Evolutionary conservation across 2,888 invertebrate genomes (phyloP).

Genomic region (Dione vanillae): DNA sequence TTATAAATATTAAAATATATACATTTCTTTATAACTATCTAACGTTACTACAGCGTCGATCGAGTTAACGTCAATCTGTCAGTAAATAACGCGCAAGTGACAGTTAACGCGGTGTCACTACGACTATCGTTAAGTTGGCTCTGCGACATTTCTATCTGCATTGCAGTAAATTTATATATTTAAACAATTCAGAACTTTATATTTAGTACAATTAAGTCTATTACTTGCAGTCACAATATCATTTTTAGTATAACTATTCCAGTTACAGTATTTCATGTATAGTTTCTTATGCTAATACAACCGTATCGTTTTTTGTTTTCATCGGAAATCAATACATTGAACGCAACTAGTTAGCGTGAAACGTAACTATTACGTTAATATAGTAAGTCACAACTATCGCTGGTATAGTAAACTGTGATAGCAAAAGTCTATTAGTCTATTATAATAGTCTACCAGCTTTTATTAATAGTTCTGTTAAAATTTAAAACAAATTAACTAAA

Average conservation of each 20-base stretch:
- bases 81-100: constrained; percentile 23
- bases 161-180: background rate
- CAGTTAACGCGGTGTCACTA: constrained; percentile 22
- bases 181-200: background rate
- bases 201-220: background rate
- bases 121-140: constrained; percentile 24
- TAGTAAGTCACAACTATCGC: background rate
- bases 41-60: constrained; percentile 23
- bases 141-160: constrained; percentile 6
- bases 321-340: background rate
- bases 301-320: constrained; percentile 4
- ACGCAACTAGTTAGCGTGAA: background rate
- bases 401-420: constrained; percentile 4
- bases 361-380: constrained; percentile 15
- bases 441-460: too few relatives aligned
- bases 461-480: too few relatives aligned
- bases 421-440: too few relatives aligned
- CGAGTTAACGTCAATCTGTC: constrained; percentile 21
- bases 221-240: background rate
- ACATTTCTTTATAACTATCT: background rate
- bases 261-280: background rate
- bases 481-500: too few relatives aligned
- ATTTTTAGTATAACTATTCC: background rate
- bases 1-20: background rate
- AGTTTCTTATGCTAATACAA: background rate